A percentile compares a stretch with the other conserved stretches of the same genome.
phyloP scores from a whole-genome alignment of 2,113 vertebrate genomes.

The Murina feae region DNA sequence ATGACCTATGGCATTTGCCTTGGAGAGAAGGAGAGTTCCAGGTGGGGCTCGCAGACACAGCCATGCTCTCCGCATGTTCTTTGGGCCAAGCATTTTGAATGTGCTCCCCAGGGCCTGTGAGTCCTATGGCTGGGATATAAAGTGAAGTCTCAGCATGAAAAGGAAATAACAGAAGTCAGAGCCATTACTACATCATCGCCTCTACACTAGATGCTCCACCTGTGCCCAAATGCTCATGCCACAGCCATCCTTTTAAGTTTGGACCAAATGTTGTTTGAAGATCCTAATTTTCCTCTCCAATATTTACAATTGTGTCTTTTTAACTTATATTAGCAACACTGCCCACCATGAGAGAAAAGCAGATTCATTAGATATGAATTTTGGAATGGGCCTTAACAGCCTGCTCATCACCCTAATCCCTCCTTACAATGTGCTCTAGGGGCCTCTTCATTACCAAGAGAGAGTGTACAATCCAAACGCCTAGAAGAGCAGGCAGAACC shows the following conservation, averaged over 20 bases:
- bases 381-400: neutral
- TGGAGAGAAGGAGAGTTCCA: neutral
- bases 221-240: neutral
- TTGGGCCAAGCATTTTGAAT: neutral
- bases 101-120: neutral
- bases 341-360: neutral
- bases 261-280: neutral
- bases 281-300: neutral
- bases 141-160: neutral
- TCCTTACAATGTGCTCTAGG: neutral
- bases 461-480: neutral
- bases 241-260: neutral
- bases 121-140: neutral
- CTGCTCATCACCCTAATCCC: neutral
- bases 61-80: fast-evolving
- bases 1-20: neutral
- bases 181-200: neutral
- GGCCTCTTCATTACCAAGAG: neutral
- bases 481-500: neutral
- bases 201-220: neutral
- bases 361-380: no score
- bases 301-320: neutral
- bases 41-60: neutral
- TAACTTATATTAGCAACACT: neutral
- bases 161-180: neutral